Evolutionary conservation across 2,797 vertebrate species (phyloP).

Genomic region (Calcarius lapponicus): DNA sequence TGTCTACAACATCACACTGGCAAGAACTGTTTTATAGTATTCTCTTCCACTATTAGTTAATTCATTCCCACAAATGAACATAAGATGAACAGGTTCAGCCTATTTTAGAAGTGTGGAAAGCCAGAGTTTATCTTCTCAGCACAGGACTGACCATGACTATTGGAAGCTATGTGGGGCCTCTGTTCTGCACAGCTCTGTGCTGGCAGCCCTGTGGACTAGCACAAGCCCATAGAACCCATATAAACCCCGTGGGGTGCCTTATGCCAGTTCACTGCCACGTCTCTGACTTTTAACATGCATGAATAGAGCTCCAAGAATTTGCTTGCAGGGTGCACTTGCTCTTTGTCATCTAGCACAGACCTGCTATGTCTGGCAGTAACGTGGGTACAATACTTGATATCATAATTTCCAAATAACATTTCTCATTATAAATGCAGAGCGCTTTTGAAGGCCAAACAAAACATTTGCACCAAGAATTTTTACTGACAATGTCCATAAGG

Average conservation of each 20-base stretch:
- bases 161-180: not conserved
- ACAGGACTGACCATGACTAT: not conserved
- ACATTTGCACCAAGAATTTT: not conserved
- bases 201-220: not conserved
- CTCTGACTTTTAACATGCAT: constrained; percentile 2
- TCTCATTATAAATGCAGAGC: not conserved
- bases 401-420: constrained; percentile 20
- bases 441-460: constrained; percentile 7
- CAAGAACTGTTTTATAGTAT: not conserved
- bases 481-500: not conserved
- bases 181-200: not conserved
- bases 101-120: not conserved
- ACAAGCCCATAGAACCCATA: not conserved
- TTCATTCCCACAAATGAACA: not conserved
- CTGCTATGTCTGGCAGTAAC: constrained; percentile 16
- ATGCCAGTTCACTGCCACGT: not conserved
- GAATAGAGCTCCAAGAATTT: constrained; percentile 32
- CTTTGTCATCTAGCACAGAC: constrained; percentile 19
- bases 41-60: not conserved
- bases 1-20: not conserved
- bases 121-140: not conserved
- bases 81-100: not conserved
- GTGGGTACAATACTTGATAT: constrained; percentile 1
- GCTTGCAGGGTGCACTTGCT: constrained; percentile 13
- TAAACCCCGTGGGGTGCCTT: not conserved